Evolutionary conservation across 2,113 vertebrate genomes (phyloP).

Genomic region (Pampusana beccarii): DNA sequence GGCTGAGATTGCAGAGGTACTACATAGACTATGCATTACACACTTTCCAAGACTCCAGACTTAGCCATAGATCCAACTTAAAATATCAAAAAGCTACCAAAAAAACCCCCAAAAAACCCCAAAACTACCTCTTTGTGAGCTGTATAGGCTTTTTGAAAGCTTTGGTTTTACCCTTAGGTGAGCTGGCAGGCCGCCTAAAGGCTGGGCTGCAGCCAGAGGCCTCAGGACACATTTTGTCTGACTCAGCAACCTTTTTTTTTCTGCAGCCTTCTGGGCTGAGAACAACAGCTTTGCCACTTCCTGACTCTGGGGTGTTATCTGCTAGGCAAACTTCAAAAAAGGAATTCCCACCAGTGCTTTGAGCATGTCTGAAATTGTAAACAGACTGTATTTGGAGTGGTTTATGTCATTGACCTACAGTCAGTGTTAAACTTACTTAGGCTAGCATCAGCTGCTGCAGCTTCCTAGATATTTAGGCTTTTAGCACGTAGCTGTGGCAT

Average conservation of each 20-base stretch:
- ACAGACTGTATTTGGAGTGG: background rate
- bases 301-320: conserved; percentile 19
- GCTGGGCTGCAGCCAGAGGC: conserved; percentile 23
- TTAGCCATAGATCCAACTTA: background rate
- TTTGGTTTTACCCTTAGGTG: conserved; percentile 29
- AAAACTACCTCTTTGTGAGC: background rate
- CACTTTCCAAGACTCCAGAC: background rate
- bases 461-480: background rate
- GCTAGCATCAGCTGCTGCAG: background rate
- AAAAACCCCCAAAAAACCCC: background rate
- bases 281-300: conserved; percentile 36
- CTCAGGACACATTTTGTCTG: conserved; percentile 15
- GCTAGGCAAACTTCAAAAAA: background rate
- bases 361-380: background rate
- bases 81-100: background rate
- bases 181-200: conserved; percentile 1
- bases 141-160: background rate
- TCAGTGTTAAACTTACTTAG: background rate
- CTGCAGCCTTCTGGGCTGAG: conserved; percentile 1
- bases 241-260: conserved; percentile 34
- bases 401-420: background rate
- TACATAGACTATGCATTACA: background rate
- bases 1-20: background rate
- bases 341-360: background rate
- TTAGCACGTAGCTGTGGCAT: background rate